These are phyloP conservation scores for Batillaria attramentaria DNA, from an alignment of 1,140 invertebrate genomes.

Conservation along the genomic window DNA sequence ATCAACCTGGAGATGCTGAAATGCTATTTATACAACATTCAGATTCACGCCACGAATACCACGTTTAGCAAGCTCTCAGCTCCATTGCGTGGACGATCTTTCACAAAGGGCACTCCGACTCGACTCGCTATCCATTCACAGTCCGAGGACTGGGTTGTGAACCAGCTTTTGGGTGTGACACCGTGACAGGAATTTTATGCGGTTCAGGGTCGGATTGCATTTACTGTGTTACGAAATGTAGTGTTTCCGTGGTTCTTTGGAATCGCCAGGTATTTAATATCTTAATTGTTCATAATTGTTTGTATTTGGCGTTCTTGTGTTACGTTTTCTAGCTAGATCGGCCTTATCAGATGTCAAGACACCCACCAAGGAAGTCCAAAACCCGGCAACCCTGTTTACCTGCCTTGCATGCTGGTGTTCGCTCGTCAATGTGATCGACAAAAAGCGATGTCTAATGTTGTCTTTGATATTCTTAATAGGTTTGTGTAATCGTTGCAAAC, in stretches of 20 bases:
- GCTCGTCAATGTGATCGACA: too few relatives aligned
- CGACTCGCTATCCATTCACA: not conserved
- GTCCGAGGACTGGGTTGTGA: conserved; percentile 11
- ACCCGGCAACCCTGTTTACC: conserved; percentile 21
- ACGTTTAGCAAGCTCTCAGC: too few relatives aligned
- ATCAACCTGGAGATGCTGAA: too few relatives aligned
- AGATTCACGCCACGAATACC: too few relatives aligned
- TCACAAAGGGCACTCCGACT: not conserved
- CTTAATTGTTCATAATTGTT: not conserved
- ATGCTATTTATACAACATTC: too few relatives aligned
- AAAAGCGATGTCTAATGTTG: too few relatives aligned
- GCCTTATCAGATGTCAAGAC: not conserved
- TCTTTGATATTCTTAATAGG: not conserved
- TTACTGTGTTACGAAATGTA: conserved; percentile 11
- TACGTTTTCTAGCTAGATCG: too few relatives aligned
- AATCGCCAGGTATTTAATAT: too few relatives aligned
- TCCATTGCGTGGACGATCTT: not conserved
- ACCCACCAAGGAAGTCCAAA: not conserved
- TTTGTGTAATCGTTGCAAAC: not conserved
- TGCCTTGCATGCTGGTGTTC: too few relatives aligned
- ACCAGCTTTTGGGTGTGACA: conserved; percentile 27
- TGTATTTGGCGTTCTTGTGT: not conserved
- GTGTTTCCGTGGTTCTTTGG: too few relatives aligned
- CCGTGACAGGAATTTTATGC: conserved; percentile 5
- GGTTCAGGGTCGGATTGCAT: not conserved